Conservation (phyloP, 2,888 invertebrate genomes). For the Pristionchus arcanus region DNA sequence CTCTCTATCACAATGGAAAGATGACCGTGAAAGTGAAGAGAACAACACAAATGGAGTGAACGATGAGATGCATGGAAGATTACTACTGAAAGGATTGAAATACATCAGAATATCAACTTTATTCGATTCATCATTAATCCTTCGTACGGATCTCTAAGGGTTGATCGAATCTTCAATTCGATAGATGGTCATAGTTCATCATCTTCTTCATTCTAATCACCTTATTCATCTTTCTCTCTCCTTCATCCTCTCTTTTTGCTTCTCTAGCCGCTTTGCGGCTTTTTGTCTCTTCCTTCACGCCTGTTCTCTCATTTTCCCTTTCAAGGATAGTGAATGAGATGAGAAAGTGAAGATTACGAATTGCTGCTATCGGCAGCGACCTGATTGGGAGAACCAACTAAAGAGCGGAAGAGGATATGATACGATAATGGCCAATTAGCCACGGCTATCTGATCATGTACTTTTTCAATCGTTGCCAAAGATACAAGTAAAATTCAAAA, state of each 20-base stretch:
- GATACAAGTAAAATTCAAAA: not conserved
- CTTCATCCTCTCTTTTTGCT: constrained; percentile 12
- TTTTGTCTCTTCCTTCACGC: constrained; percentile 50
- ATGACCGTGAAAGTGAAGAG: constrained; percentile 15
- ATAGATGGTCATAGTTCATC: constrained; percentile 18
- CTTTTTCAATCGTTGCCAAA: not conserved
- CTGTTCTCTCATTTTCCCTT: constrained; percentile 45
- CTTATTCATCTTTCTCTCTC: not conserved
- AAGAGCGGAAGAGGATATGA: not conserved
- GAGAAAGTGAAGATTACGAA: constrained; percentile 32
- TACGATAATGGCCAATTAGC: not conserved
- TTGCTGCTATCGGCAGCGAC: constrained; percentile 23
- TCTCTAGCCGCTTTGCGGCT: constrained; percentile 20
- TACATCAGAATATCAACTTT: not conserved
- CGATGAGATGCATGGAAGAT: not conserved
- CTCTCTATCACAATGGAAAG: constrained; percentile 10
- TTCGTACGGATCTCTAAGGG: not conserved
- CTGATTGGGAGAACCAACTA: not conserved
- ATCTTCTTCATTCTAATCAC: not conserved
- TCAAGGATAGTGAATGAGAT: constrained; percentile 48
- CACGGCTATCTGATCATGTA: not conserved
- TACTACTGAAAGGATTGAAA: not conserved
- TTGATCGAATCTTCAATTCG: not conserved
- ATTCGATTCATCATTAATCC: not conserved
- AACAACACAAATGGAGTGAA: not conserved